These are phyloP conservation scores for Synergus umbraculus DNA, from an alignment of 2,888 invertebrate genomes.

Conservation along the genomic window DNA sequence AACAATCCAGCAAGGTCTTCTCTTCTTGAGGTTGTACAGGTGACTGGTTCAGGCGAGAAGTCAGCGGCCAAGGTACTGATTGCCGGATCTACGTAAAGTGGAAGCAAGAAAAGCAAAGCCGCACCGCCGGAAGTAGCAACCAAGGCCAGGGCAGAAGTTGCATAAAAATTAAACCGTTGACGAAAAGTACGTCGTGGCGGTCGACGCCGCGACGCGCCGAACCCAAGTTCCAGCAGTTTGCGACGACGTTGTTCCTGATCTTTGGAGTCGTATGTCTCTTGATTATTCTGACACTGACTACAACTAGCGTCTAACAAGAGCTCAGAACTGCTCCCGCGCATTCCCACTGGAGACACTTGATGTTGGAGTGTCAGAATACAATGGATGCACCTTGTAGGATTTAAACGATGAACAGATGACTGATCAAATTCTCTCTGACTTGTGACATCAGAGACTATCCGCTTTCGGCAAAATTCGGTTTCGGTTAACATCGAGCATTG, in stretches of 20 bases:
- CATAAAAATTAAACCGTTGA: slow-evolving; percentile 85
- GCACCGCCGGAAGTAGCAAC: slow-evolving; percentile 86
- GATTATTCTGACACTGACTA: slow-evolving; percentile 80
- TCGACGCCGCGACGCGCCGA: slow-evolving; percentile 76
- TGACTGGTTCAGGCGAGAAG: slow-evolving; percentile 86
- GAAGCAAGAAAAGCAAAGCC: slow-evolving; percentile 85
- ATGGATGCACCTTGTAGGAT: not conserved
- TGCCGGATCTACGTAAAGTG: slow-evolving; percentile 85
- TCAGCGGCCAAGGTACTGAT: slow-evolving; percentile 85
- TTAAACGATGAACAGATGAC: slow-evolving; percentile 39
- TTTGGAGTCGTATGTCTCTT: slow-evolving; percentile 73
- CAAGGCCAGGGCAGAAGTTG: slow-evolving; percentile 84
- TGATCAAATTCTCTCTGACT: slow-evolving; percentile 36
- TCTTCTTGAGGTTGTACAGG: slow-evolving; percentile 84
- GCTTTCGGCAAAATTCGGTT: not conserved
- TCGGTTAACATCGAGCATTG: not conserved
- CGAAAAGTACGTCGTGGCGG: slow-evolving; percentile 80
- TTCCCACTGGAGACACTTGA: slow-evolving; percentile 65
- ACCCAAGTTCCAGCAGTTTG: slow-evolving; percentile 75
- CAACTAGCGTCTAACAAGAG: slow-evolving; percentile 87
- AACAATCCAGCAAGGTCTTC: slow-evolving; percentile 86
- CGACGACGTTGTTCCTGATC: slow-evolving; percentile 75
- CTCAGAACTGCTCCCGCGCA: slow-evolving; percentile 88
- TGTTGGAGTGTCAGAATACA: slow-evolving; percentile 40
- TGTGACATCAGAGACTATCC: not conserved